Evolutionary conservation across 2,888 invertebrate genomes (phyloP), one percentile per base, ranked within the genome.

Genomic region (Venusia cambrica): DNA sequence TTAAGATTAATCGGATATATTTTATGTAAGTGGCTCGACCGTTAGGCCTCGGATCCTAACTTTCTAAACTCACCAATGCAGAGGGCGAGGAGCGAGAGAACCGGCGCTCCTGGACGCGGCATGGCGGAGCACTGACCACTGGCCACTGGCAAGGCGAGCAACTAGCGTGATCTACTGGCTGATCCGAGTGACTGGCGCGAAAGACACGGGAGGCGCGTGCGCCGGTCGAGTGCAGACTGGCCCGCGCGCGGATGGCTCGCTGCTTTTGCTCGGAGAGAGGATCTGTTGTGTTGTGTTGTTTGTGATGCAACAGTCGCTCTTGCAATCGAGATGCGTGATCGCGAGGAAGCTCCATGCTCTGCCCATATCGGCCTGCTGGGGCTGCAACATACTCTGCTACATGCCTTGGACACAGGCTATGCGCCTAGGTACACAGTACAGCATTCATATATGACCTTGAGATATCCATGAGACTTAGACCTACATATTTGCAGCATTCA

Each of bases 221-320:
- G 54, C 54, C 53, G 45, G 29, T 13, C 50, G 53, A 48, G 51
- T 45, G 45, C 32, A 50, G 48, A 37, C 44, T 39, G 28, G 27
- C 17, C 29, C 19, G 38, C 41, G 34, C 33, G 26, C 17, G 29
- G 10, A 33, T 8, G 34, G 40, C 5, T 3, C 16, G 7, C 9
- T 11, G 25, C 26, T 42, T 33, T 34, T 26, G 28, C 35, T 32
- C 32, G 4, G 6, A 17, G 35, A 14, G 16, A 4, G 10, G 27
- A n/a, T n/a, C n/a, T n/a, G n/a, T n/a, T n/a, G n/a, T n/a, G n/a
- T n/a, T n/a, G n/a, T n/a, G n/a, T n/a, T n/a, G n/a, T n/a, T n/a
- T n/a, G n/a, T 38, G 31, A 38, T 32, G 38, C 38, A 34, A 38
- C 38, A 21, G 17, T 32, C 27, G 27, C 21, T 38, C 31, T 32